phyloP scores from a whole-genome alignment of 2,888 invertebrate genomes.

The Mythimna loreyi region DNA sequence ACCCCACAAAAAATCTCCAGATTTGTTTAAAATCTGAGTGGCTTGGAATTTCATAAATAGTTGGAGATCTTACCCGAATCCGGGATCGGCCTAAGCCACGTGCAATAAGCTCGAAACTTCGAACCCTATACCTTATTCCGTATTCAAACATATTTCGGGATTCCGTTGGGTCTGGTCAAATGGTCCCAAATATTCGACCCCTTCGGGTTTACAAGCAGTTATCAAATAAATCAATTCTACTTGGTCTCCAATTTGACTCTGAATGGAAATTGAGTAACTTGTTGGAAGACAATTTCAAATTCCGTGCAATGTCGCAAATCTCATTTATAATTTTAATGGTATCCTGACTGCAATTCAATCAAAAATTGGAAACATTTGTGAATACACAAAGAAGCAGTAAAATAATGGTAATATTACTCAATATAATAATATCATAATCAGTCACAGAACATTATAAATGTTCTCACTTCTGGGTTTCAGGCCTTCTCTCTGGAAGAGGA shows the following conservation, averaged over 20 bases:
- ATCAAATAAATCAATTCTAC: conserved; percentile 47
- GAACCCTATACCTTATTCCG: conserved; percentile 20
- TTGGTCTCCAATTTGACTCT: conserved; percentile 43
- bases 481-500: no score
- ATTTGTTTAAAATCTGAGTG: conserved; percentile 18
- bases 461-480: no score
- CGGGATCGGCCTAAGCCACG: conserved; percentile 17
- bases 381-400: background rate
- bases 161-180: conserved; percentile 8
- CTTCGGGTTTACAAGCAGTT: conserved; percentile 24
- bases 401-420: background rate
- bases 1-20: background rate
- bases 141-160: conserved; percentile 43
- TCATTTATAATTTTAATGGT: conserved; percentile 37
- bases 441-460: no score
- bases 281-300: conserved; percentile 42
- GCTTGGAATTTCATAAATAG: conserved; percentile 25
- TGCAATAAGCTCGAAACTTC: conserved; percentile 12
- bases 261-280: conserved; percentile 39
- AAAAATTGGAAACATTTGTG: conserved; percentile 25
- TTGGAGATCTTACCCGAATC: conserved; percentile 7
- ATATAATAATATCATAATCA: no score
- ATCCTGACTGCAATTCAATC: conserved; percentile 26
- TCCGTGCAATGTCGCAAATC: conserved; percentile 19
- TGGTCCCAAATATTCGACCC: conserved; percentile 24